Conservation (phyloP, 2,888 invertebrate species). For the Ormyrus labotus region DNA sequence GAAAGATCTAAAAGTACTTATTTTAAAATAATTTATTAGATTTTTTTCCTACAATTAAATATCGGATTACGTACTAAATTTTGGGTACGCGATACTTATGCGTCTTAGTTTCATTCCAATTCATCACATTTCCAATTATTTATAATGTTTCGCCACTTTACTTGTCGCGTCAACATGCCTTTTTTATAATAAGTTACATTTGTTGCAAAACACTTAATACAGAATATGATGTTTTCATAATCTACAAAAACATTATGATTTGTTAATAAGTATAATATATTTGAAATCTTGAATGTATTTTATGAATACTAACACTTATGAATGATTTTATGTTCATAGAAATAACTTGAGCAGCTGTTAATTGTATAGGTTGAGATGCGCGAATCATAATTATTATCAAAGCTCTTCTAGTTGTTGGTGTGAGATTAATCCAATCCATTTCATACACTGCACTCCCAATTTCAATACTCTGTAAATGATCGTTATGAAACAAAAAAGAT, state of each 20-base stretch:
- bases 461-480: slow-evolving; percentile 30
- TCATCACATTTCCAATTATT: too few relatives aligned
- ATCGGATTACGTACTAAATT: too few relatives aligned
- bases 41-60: too few relatives aligned
- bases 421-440: slow-evolving; percentile 46
- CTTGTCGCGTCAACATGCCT: too few relatives aligned
- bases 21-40: too few relatives aligned
- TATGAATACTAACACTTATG: slow-evolving; percentile 22
- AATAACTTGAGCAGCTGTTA: slow-evolving; percentile 14
- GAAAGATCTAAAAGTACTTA: too few relatives aligned
- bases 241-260: slow-evolving; percentile 24
- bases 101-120: too few relatives aligned
- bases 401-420: slow-evolving; percentile 15
- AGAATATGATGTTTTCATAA: slow-evolving; percentile 49
- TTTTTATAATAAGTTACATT: background rate
- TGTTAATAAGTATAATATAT: background rate
- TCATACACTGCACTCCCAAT: slow-evolving; percentile 36
- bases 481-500: background rate
- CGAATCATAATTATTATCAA: slow-evolving; percentile 47
- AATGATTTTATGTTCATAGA: slow-evolving; percentile 37
- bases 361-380: slow-evolving; percentile 21
- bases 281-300: background rate
- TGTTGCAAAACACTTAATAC: slow-evolving; percentile 36
- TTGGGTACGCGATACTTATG: too few relatives aligned
- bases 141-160: too few relatives aligned